Base-by-base conservation (phyloP, 2,888 invertebrate species). In the Polyommatus iphigenia region DNA sequence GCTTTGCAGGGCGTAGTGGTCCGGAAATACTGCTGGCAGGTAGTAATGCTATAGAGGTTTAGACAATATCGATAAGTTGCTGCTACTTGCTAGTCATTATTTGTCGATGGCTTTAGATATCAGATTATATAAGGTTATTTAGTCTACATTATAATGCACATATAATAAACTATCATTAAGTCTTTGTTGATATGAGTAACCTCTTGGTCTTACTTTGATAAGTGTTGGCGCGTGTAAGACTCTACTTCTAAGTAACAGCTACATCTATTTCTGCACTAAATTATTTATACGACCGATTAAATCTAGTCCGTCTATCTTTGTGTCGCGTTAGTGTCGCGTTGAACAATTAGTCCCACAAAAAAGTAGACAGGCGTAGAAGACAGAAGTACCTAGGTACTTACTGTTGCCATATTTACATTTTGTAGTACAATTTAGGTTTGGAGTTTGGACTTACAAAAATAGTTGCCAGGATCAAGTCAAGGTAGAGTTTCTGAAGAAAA, bases 201-300 rank as follows among this genome's bases (percentile, higher is more conserved):
- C 72, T 72, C 8, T 72, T 36, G 41, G n/a, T 72, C 72, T 41
- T 72, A 72, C 18, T 71, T 71, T 18, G 72, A 72, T 72, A 72
- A 41, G 72, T 7, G 41, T 71, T 71, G 20, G 71, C 71, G 29
- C 71, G 71, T 71, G 71, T 71, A 71, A 29, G 71, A 36, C 8
- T 18, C 5, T 36, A 62, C 13, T 62, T 62, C 62, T 62, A 62
- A 62, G 13, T 62, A 62, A 4, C 24, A 62, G 24, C 8, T 10
- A 57, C 6, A 13, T 62, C 62, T 67, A 67, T 15, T 29, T 62
- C 24, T 24, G 62, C 62, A 24, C 13, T 13, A 62, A 20, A 62
- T 62, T 62, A 62, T 62, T 62, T 6, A 59, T 59, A 20, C 59
- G 59, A 59, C 8, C 59, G 54, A 54, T 54, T 54, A 18, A 54